Conservation (phyloP, 2,888 invertebrate genomes). For the Cephus pygmeus region DNA sequence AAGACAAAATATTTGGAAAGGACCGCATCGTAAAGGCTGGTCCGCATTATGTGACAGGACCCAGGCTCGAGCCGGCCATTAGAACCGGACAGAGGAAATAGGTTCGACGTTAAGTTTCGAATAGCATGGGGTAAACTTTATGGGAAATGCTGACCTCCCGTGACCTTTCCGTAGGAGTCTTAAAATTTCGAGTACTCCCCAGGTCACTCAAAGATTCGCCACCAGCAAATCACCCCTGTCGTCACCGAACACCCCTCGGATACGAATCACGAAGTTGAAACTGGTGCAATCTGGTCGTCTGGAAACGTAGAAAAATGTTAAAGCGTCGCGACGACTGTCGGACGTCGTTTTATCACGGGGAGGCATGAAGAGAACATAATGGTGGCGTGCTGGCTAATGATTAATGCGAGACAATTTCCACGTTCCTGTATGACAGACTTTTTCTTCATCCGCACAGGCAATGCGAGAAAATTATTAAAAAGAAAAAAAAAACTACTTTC, state of each 20-base stretch:
- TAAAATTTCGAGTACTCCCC: not conserved
- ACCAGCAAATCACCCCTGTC: not conserved
- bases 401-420: slow-evolving; percentile 35
- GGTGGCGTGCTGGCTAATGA: slow-evolving; percentile 46
- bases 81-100: not conserved
- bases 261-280: not conserved
- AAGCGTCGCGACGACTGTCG: not conserved
- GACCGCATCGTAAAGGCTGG: not conserved
- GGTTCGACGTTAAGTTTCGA: not conserved
- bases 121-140: not conserved
- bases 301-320: not conserved
- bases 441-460: not conserved
- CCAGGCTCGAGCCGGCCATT: not conserved
- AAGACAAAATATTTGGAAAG: slow-evolving; percentile 4
- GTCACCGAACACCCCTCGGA: not conserved
- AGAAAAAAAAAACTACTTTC: not conserved
- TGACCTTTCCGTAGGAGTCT: not conserved
- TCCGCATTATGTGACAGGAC: not conserved
- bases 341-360: not conserved
- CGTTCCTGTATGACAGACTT: slow-evolving; percentile 9
- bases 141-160: not conserved
- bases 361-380: slow-evolving; percentile 13
- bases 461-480: too few relatives aligned
- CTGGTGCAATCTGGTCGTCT: not conserved
- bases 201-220: not conserved